These are phyloP conservation scores for Tarsius wallacei DNA, from an alignment of 2,797 vertebrate genomes.

Conservation along the genomic window DNA sequence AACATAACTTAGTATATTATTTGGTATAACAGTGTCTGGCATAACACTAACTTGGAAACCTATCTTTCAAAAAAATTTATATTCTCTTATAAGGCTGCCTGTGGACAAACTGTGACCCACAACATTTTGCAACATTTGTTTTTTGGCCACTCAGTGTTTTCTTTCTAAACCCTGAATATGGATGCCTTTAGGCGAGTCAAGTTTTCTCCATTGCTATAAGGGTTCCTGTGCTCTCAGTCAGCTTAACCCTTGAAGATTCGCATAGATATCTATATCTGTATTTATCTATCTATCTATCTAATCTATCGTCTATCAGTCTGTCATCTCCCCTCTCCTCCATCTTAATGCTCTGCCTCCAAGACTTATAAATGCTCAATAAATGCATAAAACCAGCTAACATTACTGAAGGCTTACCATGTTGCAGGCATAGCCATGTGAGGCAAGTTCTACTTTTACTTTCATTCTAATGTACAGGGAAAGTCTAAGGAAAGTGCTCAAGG, in stretches of 20 bases:
- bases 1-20: neutral
- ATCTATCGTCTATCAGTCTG: no score
- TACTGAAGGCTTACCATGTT: neutral
- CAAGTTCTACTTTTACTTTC: neutral
- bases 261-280: neutral
- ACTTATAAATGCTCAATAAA: neutral
- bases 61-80: neutral
- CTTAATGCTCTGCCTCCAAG: neutral
- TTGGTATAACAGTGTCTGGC: neutral
- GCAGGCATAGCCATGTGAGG: neutral
- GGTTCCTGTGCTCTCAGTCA: neutral
- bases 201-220: neutral
- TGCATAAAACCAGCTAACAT: neutral
- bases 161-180: neutral
- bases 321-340: no score
- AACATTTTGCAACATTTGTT: neutral
- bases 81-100: neutral
- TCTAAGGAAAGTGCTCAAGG: neutral
- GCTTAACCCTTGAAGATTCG: neutral
- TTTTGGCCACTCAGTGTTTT: neutral
- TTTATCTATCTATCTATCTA: no score
- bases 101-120: neutral
- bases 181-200: neutral
- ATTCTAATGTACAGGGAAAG: neutral
- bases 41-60: neutral